Evolutionary conservation across 1,140 invertebrate genomes (phyloP), one percentile per base, ranked within the genome.

Genomic region (Manduca sexta): DNA sequence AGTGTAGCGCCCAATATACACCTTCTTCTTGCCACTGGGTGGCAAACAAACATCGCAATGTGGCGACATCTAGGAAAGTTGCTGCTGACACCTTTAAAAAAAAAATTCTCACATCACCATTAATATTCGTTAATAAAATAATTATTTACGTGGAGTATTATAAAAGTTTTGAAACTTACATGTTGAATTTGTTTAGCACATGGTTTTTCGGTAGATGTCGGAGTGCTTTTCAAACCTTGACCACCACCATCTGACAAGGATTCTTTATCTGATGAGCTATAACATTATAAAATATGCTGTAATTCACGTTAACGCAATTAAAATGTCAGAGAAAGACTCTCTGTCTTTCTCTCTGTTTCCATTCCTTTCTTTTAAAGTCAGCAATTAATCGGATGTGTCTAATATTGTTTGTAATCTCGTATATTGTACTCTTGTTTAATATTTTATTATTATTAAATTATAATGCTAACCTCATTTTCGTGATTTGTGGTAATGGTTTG

Each of bases 11-110:
- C 98, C 98, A 99, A 86, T 94, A 96, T 17, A 99, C 92, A 1
- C 98, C 98, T 84, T 99, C 97, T 80, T 99, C 97, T 66, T 95
- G 92, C 98, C 98, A 99, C 70, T 98, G 96, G 0, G 94, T 91
- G 50, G 98, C 94, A 80, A 99, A 98, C n/a, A 99, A 89, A 84
- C 97, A 99, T 43, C 97, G 89, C 15, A 99, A 75, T 3, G 98
- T 96, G 10, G 97, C 95, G 8, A 99, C 95, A 84, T 99, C 98
- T 16, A 99, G 77, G 74, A 97, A 98, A 29, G 96, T 98, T 0
- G 98, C 97, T 15, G 95, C 91, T n/a, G 91, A 89, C 2, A 94
- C 88, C 84, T 97, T 15, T 58, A 52, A 53, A 39, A 48, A 35
- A n/a, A 16, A 56, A 6, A 4, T n/a, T n/a, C n/a, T n/a, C n/a